Conservation (phyloP, 2,113 vertebrate genomes). For the Pachycephala philippinensis region DNA sequence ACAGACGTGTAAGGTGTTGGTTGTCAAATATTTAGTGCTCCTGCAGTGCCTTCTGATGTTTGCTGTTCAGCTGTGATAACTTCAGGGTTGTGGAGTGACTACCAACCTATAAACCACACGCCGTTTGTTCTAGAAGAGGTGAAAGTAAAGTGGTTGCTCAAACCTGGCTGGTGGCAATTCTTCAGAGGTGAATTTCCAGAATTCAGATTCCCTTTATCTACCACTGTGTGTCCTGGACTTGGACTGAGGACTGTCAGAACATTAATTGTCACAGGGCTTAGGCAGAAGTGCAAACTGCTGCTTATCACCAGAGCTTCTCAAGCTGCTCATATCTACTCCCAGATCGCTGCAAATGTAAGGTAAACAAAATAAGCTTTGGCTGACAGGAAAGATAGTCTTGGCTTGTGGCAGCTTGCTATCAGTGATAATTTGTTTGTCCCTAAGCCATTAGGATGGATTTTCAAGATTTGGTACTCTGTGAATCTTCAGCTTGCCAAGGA, state of each 20-base stretch:
- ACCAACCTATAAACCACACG: neutral
- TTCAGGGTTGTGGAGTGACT: neutral
- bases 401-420: neutral
- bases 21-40: neutral
- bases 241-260: neutral
- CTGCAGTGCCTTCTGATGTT: neutral
- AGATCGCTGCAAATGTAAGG: neutral
- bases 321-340: neutral
- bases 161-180: neutral
- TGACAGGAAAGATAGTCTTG: neutral
- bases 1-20: neutral
- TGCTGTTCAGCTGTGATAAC: neutral
- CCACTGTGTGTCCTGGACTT: rapidly evolving
- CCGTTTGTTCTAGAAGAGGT: neutral
- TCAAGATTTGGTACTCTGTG: neutral
- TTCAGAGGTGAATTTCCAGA: neutral
- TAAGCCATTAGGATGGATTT: neutral
- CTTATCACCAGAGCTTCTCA: neutral
- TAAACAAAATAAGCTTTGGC: neutral
- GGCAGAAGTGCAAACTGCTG: neutral
- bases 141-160: neutral
- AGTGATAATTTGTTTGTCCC: neutral
- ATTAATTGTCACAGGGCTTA: neutral
- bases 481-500: neutral
- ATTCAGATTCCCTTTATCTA: neutral